phyloP scores from a whole-genome alignment of 2,797 vertebrate species.

The Oreortyx pictus region DNA sequence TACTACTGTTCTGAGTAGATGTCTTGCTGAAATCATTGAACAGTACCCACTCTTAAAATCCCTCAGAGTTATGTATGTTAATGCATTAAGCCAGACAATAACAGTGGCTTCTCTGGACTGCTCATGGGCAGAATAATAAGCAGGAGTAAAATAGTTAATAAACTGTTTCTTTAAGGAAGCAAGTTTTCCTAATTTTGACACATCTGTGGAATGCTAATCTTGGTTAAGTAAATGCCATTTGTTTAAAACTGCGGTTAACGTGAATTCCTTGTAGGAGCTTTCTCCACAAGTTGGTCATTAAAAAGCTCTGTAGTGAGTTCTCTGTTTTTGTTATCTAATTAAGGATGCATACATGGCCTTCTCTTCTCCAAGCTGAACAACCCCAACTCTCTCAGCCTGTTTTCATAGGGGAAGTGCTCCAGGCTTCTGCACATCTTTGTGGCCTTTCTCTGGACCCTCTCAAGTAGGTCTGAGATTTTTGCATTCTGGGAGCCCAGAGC shows the following conservation, averaged over 20 bases:
- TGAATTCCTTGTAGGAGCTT: conserved; percentile 17
- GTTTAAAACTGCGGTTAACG: conserved; percentile 13
- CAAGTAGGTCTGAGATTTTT: background rate
- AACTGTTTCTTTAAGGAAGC: background rate
- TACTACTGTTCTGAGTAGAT: background rate
- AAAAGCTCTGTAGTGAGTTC: background rate
- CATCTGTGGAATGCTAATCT: background rate
- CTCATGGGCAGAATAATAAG: background rate
- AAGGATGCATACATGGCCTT: background rate
- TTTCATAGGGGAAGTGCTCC: background rate
- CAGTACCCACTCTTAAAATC: background rate
- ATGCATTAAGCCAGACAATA: background rate
- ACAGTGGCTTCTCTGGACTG: background rate
- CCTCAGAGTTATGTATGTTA: background rate
- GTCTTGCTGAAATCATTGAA: background rate
- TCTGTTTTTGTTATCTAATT: background rate
- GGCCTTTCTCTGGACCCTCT: background rate
- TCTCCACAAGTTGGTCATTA: background rate
- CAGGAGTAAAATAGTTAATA: background rate
- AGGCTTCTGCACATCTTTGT: background rate
- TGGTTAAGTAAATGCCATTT: background rate
- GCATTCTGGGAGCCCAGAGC: background rate
- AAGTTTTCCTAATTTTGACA: background rate
- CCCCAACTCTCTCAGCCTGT: background rate
- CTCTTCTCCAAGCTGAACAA: background rate